Percentiles rank a stretch among this genome's conserved stretches.
Evolutionary conservation across 2,113 vertebrate species (phyloP).

Genomic region (Vidua chalybeata): DNA sequence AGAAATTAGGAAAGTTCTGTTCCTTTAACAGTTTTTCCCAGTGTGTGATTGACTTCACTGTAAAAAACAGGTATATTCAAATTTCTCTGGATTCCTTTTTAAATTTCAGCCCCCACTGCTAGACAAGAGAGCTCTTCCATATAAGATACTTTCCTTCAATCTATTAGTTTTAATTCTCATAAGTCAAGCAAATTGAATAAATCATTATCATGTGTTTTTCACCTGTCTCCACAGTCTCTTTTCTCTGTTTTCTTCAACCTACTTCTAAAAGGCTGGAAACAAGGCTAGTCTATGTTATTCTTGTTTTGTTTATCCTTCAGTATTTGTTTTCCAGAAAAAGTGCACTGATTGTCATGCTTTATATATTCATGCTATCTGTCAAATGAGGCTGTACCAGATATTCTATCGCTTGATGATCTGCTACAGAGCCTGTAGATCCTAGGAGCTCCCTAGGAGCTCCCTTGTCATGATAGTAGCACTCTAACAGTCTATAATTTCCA

Average conservation of each 20-base stretch:
- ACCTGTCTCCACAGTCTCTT: background rate
- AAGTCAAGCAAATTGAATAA: slow-evolving; percentile 12
- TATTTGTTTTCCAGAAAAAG: background rate
- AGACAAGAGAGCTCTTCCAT: background rate
- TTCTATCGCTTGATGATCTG: background rate
- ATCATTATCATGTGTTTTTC: background rate
- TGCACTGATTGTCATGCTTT: background rate
- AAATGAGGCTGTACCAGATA: background rate
- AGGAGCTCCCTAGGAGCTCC: background rate
- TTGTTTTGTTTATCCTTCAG: background rate
- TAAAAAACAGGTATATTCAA: background rate
- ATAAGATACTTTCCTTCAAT: background rate
- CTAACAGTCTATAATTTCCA: background rate
- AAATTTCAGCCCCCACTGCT: background rate
- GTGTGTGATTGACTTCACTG: background rate
- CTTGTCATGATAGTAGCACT: background rate
- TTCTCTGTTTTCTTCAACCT: background rate
- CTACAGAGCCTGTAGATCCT: background rate
- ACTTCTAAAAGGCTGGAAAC: background rate
- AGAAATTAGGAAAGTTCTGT: slow-evolving; percentile 11
- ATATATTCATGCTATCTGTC: background rate
- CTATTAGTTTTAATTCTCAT: background rate
- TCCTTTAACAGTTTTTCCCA: slow-evolving; percentile 3
- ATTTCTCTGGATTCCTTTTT: background rate
- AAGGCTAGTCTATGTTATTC: background rate